A percentile compares a stretch with the other conserved stretches of the same genome.
Conservation (phyloP, 2,113 vertebrate genomes). For the Herpailurus yagouaroundi region DNA sequence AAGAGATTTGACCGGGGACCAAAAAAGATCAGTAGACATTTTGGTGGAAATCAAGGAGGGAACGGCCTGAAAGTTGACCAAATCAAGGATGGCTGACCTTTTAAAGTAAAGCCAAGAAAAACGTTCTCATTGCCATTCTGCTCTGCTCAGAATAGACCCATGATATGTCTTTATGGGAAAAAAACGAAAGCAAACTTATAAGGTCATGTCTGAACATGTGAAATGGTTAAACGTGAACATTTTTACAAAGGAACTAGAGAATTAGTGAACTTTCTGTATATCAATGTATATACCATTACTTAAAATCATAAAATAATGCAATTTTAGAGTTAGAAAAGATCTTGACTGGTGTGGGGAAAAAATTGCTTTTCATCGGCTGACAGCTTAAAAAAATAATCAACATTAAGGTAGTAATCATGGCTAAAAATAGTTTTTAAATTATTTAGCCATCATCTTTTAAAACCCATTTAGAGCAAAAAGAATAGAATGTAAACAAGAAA, state of each 20-base stretch:
- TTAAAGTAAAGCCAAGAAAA: conserved; percentile 8
- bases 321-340: background rate
- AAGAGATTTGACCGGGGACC: background rate
- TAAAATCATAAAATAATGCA: background rate
- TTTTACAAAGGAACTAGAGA: background rate
- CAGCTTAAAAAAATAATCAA: background rate
- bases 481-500: background rate
- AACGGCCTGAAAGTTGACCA: background rate
- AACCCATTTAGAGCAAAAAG: background rate
- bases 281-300: background rate
- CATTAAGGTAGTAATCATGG: background rate
- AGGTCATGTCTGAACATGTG: background rate
- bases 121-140: background rate
- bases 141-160: background rate
- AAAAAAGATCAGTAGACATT: background rate
- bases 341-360: background rate
- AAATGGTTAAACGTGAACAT: background rate
- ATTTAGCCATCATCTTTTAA: background rate
- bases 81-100: conserved; percentile 13
- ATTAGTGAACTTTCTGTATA: background rate
- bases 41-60: background rate
- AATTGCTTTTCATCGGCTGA: background rate
- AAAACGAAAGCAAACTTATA: background rate
- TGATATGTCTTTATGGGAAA: background rate
- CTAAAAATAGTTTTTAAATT: background rate